Base-by-base conservation (phyloP, 2,888 invertebrate species). In the Harmothoe impar region DNA sequence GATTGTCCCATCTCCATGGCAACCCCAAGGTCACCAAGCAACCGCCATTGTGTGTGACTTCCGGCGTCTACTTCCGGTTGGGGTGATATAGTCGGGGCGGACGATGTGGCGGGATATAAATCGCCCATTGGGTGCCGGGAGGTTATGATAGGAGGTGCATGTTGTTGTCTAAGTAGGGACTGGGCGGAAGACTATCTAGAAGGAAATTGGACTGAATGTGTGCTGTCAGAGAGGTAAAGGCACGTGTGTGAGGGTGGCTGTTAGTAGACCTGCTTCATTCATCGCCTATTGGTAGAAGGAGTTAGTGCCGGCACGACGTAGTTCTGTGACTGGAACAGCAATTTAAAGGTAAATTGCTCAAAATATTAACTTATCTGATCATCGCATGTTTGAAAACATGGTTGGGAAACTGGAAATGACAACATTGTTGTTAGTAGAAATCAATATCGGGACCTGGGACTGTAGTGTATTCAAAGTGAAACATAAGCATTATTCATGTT, bases 1-100 rank as follows among this genome's bases (percentile, higher is more conserved):
- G 90, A 84, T 81, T 84, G 90, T 90, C 90, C 81, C 68, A 56
- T 90, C 90, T 29, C 90, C 90, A 90, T 90, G 81, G 90, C 84
- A 84, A 90, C 81, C 20, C 78, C 81, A 10, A 17, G 81, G 81
- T 90, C 90, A 90, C 90, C 81, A 23, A 54, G 29, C 81, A 33
- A 84, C 81, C 72, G 0, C 56, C 90, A 81, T 90, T 90, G 90
- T 90, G 29, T 81, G 51, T 56, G n/a, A 90, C 77, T 90, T 90
- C 90, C 90, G 90, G 90, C 56, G 35, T 23, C 31, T 33, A 77
- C 54, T 81, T 78, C 90, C 72, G 54, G 78, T 20, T 52, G 52
- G 7, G 62, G 52, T 81, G 90, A 25, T 23, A 72, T 29, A 15
- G 72, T 72, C 72, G 72, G 29, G 29, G 72, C 5, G 72, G n/a